These are phyloP conservation scores for Pseudococcus jackbeardsleyi DNA, from an alignment of 2,888 invertebrate species.

Conservation along the genomic window DNA sequence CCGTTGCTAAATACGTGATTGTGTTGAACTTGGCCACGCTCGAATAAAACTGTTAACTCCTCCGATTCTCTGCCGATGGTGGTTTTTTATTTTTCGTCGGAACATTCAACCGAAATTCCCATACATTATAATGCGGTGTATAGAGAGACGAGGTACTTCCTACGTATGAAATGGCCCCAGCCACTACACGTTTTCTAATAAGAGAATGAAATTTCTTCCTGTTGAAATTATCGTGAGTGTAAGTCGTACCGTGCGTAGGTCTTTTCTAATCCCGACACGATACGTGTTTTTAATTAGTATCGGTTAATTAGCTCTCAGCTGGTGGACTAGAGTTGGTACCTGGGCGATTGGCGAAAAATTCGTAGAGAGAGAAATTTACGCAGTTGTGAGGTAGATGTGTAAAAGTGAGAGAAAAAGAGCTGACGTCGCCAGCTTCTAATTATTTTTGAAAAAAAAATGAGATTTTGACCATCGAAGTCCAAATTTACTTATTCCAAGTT, in stretches of 20 bases:
- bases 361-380: background rate
- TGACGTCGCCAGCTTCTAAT: too few species aligned
- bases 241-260: background rate
- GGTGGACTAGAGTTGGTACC: background rate
- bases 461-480: too few species aligned
- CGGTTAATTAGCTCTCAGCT: constrained; percentile 25
- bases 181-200: background rate
- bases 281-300: constrained; percentile 14
- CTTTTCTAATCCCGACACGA: background rate
- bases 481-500: too few species aligned
- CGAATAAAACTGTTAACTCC: constrained; percentile 31
- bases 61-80: background rate
- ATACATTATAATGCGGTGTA: background rate
- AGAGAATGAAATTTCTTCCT: constrained; percentile 6
- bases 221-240: background rate
- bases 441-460: too few species aligned
- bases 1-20: constrained; percentile 41
- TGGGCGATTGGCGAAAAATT: background rate
- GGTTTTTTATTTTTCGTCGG: background rate
- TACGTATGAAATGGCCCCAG: background rate
- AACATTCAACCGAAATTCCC: constrained; percentile 29
- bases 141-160: background rate
- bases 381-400: too few species aligned
- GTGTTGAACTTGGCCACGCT: constrained; percentile 33
- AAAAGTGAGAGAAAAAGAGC: too few species aligned